Base-by-base conservation (phyloP, 2,797 vertebrate genomes). In the Sebastes goodei region DNA sequence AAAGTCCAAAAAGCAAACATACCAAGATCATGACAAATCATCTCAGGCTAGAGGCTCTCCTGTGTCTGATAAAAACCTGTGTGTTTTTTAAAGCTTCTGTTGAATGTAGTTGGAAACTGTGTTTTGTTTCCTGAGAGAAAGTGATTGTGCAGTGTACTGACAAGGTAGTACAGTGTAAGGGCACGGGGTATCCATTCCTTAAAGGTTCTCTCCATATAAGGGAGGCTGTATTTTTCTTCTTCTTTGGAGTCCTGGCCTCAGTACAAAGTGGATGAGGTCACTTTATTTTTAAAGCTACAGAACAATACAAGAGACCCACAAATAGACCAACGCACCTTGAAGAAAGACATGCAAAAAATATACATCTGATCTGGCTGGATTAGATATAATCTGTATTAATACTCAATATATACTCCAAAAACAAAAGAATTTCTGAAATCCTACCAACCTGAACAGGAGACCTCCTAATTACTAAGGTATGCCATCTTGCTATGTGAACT, bases 131-230 rank as follows among this genome's bases (percentile, higher is more conserved):
- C 65, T 62, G 64, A 33, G 71, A 83, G 82, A 92, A 82, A 78
- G 76, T 83, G 89, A 88, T 72, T 87, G 80, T 78, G 85, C 64
- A 67, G 74, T 74, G 68, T 25, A 71, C 76, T 88, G 89, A 90
- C 83, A 84, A 84, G 76, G 74, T 75, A 35, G 76, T 64, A 68
- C 79, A 83, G 88, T 65, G 78, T 60, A 29, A 81, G 84, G 71
- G 90, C 94, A 95, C 89, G 87, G 95, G 94, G 94, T 96, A 82
- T 91, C 88, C 85, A 77, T 82, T 86, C 76, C 74, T 76, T 84
- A 88, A 91, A 91, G 88, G 78, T 96, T 94, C 90, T 95, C 88
- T 96, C 92, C 97, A 96, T 98, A 98, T 97, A 99, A 97, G 97
- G 98, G 94, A 90, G 95, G 90, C 92, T 92, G 96, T 96, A 76